Evolutionary conservation across 1,140 invertebrate genomes (phyloP).

Genomic region (Megathymus violae): DNA sequence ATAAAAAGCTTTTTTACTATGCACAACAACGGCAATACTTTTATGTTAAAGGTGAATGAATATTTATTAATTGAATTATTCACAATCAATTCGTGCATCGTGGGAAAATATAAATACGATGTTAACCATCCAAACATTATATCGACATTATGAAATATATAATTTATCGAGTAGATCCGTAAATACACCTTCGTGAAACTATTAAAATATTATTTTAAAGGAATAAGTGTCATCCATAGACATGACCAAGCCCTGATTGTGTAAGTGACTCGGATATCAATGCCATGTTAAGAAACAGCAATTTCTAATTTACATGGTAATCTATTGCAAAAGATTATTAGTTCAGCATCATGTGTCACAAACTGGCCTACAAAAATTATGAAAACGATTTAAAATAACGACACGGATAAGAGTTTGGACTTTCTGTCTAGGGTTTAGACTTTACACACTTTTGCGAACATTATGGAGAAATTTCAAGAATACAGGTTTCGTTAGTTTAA

Average conservation of each 20-base stretch:
- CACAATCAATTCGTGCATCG: neutral
- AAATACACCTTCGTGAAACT: constrained; percentile 8
- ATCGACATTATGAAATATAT: neutral
- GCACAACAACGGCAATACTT: too few relatives aligned
- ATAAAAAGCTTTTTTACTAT: too few relatives aligned
- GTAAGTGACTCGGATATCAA: constrained; percentile 47
- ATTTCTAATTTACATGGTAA: constrained; percentile 20
- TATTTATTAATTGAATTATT: neutral
- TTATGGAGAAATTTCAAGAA: too few relatives aligned
- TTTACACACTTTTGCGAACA: too few relatives aligned
- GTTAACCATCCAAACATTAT: too few relatives aligned
- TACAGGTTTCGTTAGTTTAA: too few relatives aligned
- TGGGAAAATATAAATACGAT: too few relatives aligned
- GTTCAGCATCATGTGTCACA: constrained; percentile 10
- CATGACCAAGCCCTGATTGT: constrained; percentile 58
- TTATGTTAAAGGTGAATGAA: too few relatives aligned
- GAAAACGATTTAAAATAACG: constrained; percentile 11
- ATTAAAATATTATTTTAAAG: constrained; percentile 55
- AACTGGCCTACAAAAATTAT: constrained; percentile 2
- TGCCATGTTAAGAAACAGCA: constrained; percentile 25
- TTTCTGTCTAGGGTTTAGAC: too few relatives aligned
- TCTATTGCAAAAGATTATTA: constrained; percentile 30
- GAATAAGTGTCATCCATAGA: constrained; percentile 51
- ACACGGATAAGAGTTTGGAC: neutral
- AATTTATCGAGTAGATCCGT: constrained; percentile 7